Conservation (phyloP, 2,888 invertebrate species). For the Meghimatium bilineatum region DNA sequence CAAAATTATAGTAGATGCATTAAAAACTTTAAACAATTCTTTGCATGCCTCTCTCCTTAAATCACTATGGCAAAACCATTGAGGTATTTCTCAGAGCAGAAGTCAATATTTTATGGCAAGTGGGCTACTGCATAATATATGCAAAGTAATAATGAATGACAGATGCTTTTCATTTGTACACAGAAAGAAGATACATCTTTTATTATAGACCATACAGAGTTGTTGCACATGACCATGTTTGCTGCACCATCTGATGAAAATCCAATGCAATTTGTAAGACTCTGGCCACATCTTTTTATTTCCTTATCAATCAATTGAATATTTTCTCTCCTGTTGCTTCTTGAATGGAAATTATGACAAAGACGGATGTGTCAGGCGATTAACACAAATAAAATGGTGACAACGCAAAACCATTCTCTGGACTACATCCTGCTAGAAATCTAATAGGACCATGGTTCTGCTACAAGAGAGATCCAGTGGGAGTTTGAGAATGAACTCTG, state of each 20-base stretch:
- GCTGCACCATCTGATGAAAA: conserved; percentile 33
- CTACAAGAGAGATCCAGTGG: too few species aligned
- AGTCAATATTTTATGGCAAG: conserved; percentile 27
- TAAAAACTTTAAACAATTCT: conserved; percentile 18
- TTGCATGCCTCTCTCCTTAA: background rate
- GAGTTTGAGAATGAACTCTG: too few species aligned
- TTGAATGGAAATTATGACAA: conserved; percentile 2
- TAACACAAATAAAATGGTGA: too few species aligned
- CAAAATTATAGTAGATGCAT: background rate
- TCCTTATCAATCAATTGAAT: conserved; percentile 16
- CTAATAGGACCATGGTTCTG: too few species aligned
- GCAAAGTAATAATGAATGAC: conserved; percentile 31
- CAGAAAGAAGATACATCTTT: conserved; percentile 26
- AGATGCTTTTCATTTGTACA: conserved; percentile 30
- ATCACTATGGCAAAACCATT: conserved; percentile 25
- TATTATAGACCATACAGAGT: conserved; percentile 30
- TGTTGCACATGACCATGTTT: conserved; percentile 25
- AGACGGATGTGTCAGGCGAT: too few species aligned
- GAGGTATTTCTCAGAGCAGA: conserved; percentile 19
- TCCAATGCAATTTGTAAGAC: conserved; percentile 25
- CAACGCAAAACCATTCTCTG: too few species aligned
- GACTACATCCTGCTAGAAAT: too few species aligned
- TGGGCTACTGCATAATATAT: conserved; percentile 27
- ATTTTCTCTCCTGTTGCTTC: conserved; percentile 7
- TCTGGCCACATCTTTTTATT: conserved; percentile 11